Conservation (phyloP, 1,140 invertebrate species). For the Triops cancriformis region DNA sequence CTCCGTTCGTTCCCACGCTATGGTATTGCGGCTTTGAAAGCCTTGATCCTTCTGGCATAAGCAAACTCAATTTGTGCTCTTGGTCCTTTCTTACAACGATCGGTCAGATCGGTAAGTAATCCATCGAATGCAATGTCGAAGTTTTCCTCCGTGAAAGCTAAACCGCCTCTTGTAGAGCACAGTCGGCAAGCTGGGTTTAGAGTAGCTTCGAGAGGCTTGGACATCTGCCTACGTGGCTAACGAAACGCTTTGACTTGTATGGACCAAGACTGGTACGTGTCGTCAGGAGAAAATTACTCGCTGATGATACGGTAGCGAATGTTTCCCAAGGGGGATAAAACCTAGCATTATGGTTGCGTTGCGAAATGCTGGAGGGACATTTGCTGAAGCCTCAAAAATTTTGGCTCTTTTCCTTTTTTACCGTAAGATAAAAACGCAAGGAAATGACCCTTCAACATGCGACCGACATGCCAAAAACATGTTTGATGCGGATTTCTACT, state of each 20-base stretch:
- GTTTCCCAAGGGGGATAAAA: neutral
- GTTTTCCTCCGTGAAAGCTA: too few relatives aligned
- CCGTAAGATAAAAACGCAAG: neutral
- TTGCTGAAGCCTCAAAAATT: neutral
- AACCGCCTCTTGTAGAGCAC: too few relatives aligned
- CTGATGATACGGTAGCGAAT: neutral
- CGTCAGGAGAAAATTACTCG: neutral
- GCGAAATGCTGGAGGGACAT: slow-evolving; percentile 7
- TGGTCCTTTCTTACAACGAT: too few relatives aligned
- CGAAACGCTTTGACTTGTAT: neutral
- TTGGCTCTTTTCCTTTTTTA: neutral
- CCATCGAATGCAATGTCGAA: too few relatives aligned
- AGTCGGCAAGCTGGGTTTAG: neutral
- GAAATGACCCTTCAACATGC: neutral
- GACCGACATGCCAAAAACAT: neutral
- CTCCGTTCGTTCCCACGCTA: too few relatives aligned
- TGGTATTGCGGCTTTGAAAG: too few relatives aligned
- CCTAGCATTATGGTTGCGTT: neutral
- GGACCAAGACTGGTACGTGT: neutral
- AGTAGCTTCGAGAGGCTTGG: neutral
- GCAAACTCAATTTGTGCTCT: too few relatives aligned
- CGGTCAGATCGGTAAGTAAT: too few relatives aligned
- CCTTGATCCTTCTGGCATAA: too few relatives aligned
- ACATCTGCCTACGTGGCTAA: neutral
- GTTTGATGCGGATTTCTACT: neutral